Evolutionary conservation across 2,888 invertebrate genomes (phyloP), one percentile per base, ranked within the genome.

Genomic region (Diogma glabrata): DNA sequence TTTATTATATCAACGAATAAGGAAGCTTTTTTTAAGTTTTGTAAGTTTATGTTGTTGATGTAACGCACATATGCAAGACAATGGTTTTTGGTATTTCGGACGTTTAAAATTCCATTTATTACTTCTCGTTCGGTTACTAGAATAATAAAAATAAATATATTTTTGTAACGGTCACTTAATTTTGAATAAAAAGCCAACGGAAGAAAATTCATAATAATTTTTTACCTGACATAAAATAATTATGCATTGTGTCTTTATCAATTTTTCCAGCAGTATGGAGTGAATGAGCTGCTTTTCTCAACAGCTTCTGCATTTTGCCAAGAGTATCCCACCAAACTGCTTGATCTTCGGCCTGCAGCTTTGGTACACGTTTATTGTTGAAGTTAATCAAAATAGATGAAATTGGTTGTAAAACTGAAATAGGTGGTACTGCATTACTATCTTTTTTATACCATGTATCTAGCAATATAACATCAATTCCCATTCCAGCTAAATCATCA

Each of bases 191-290:
- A 10, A 22, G 22, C 30, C 19, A 4, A 24, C 7, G 24, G 26
- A 40, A 22, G 14, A 3, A 9, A 17, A 19, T 36, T 26, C 46
- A 38, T 6, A 9, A 49, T 62, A 69, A 71, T 94, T 94, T 95
- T n/a, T n/a, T n/a, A n/a, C n/a, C n/a, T 53, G 96, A 95, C 96
- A 97, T 97, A 64, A 94, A 96, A 66, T 96, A 97, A 69, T 94
- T 96, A 63, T 97, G 97, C 82, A 90, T 93, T 1, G 86, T 84
- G 50, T 95, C 94, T 59, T 89, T 84, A 61, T 88, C 87, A 64
- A 97, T 85, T 68, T 87, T 87, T 6, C 87, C 89, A 57, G 82
- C 75, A 50, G 86, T 84, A 62, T 79, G 86, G 14, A 95, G 74
- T n/a, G 90, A 87, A 24, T 81, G 79, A 0, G 95, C 85, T 0